phyloP scores from a whole-genome alignment of 1,140 invertebrate genomes.

The Temnothorax longispinosus region DNA sequence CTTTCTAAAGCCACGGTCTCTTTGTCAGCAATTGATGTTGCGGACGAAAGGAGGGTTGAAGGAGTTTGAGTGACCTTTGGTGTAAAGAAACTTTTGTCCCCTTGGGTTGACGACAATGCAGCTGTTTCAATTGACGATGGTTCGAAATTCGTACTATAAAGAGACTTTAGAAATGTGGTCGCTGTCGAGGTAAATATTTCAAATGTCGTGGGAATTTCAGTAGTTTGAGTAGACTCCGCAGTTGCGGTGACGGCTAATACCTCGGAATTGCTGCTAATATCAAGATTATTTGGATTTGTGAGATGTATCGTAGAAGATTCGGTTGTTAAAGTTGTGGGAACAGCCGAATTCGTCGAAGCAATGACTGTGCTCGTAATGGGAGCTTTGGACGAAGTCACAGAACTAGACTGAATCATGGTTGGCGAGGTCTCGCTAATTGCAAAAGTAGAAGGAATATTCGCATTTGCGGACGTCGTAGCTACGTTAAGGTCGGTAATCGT shows the following conservation, averaged over 20 bases:
- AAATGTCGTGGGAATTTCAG: background rate
- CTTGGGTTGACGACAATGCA: slow-evolving; percentile 19
- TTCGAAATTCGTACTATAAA: background rate
- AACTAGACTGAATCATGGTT: background rate
- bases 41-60: background rate
- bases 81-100: background rate
- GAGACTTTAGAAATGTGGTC: background rate
- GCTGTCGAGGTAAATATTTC: background rate
- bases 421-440: background rate
- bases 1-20: background rate
- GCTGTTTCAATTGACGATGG: background rate
- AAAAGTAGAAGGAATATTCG: background rate
- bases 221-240: background rate
- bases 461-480: too few species aligned
- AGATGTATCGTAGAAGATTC: background rate
- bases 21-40: background rate
- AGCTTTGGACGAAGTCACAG: background rate
- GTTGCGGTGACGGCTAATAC: background rate
- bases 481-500: background rate
- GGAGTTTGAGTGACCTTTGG: background rate
- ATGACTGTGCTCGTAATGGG: background rate
- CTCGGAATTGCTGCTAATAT: background rate
- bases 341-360: background rate
- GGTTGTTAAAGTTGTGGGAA: background rate
- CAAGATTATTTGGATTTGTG: background rate